A percentile compares a stretch with the other conserved stretches of the same genome.
Conservation (phyloP, 1,140 invertebrate genomes). For the Drosophila nigromelanica region DNA sequence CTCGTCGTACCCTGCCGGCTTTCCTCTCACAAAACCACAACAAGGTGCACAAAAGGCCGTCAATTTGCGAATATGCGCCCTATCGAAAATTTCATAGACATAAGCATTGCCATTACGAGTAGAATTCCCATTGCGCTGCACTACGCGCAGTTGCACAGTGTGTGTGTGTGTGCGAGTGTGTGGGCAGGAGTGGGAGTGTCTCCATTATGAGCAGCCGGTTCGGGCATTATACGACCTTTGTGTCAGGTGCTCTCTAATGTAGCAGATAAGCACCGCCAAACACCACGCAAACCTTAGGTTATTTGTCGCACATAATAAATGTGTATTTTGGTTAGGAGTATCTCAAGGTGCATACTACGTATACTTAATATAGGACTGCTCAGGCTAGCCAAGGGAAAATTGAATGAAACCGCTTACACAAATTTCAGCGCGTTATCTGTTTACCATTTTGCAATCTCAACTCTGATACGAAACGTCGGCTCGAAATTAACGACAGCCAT, state of each 20-base stretch:
- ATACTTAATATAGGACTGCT: constrained; percentile 12
- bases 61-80: constrained; percentile 72
- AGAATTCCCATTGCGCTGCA: constrained; percentile 41
- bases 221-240: constrained; percentile 3
- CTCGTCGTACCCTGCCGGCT: background rate
- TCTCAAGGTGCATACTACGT: constrained; percentile 22
- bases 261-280: constrained; percentile 72
- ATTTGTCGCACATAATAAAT: constrained; percentile 54
- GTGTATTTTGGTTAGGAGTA: constrained; percentile 2
- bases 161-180: background rate
- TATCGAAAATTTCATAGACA: constrained; percentile 52
- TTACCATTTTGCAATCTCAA: constrained; percentile 24
- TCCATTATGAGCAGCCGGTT: constrained; percentile 34
- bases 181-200: background rate
- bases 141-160: constrained; percentile 42
- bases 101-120: constrained; percentile 42
- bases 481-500: constrained; percentile 57
- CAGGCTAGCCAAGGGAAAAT: constrained; percentile 31
- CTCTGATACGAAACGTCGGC: constrained; percentile 12
- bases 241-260: constrained; percentile 58
- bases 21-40: constrained; percentile 1
- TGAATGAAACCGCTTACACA: too few relatives aligned
- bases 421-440: too few relatives aligned
- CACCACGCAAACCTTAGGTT: constrained; percentile 63
- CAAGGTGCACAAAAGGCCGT: constrained; percentile 48